Conservation (phyloP, 2,888 invertebrate species). For the Exocentrus adspersus region DNA sequence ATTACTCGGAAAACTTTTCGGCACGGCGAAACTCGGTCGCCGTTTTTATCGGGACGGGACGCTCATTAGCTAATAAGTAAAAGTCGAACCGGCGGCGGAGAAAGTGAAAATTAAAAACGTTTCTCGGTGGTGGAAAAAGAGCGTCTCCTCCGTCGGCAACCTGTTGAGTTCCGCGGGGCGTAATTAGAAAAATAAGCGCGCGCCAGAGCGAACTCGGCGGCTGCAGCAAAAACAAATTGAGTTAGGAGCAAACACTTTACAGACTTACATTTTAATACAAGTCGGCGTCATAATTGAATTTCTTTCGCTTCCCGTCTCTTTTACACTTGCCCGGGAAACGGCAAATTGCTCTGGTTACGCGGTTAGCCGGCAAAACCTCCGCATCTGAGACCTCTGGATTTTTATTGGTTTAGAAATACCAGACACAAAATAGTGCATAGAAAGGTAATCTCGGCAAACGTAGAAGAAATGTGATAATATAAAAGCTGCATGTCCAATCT, state of each 20-base stretch:
- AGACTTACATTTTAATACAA: slow-evolving; percentile 59
- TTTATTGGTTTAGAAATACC: too few relatives aligned
- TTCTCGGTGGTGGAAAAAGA: slow-evolving; percentile 51
- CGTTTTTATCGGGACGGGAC: neutral
- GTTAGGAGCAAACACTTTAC: slow-evolving; percentile 61
- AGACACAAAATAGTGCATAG: too few relatives aligned
- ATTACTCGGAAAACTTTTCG: neutral
- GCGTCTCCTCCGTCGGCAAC: slow-evolving; percentile 49
- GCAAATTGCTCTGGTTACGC: slow-evolving; percentile 11
- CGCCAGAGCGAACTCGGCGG: slow-evolving; percentile 50
- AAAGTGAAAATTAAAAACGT: slow-evolving; percentile 55
- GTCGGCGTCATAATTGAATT: slow-evolving; percentile 55
- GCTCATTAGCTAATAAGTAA: slow-evolving; percentile 19
- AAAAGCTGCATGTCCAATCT: too few relatives aligned
- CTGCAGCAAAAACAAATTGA: slow-evolving; percentile 61
- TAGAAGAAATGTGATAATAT: too few relatives aligned
- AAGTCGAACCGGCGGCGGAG: slow-evolving; percentile 15
- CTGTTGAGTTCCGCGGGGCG: slow-evolving; percentile 54
- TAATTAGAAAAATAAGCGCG: slow-evolving; percentile 57
- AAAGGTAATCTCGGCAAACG: too few relatives aligned
- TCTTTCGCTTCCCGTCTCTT: slow-evolving; percentile 45
- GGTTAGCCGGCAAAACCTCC: too few relatives aligned
- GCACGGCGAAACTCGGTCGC: neutral
- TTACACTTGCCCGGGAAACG: slow-evolving; percentile 29
- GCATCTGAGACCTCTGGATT: too few relatives aligned